These are phyloP conservation scores for Diachasma alloeum DNA, from an alignment of 1,140 invertebrate genomes.

Conservation along the genomic window DNA sequence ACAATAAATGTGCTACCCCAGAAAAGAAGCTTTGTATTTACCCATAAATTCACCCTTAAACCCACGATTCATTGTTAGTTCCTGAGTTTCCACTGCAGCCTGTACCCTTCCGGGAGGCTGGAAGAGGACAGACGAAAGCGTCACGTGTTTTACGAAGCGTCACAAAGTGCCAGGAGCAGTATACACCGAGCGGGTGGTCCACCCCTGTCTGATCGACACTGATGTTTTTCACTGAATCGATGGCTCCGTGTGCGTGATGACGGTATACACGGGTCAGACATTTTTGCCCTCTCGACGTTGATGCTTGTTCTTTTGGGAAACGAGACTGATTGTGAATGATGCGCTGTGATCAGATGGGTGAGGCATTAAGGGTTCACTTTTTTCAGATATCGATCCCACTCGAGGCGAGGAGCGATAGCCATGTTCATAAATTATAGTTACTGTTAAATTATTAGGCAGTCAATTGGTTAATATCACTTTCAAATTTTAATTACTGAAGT, in stretches of 20 bases:
- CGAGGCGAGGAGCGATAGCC: too few relatives aligned
- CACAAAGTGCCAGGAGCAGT: not conserved
- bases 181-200: not conserved
- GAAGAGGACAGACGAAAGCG: not conserved
- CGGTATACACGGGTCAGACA: not conserved
- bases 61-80: not conserved
- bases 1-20: not conserved
- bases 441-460: too few relatives aligned
- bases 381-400: too few relatives aligned
- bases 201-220: not conserved
- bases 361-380: too few relatives aligned
- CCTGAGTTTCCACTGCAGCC: not conserved
- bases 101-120: not conserved
- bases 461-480: too few relatives aligned
- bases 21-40: not conserved
- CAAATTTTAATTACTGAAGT: too few relatives aligned
- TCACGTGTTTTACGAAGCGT: not conserved
- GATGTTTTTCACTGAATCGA: not conserved
- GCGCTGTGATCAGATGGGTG: too few relatives aligned
- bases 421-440: too few relatives aligned
- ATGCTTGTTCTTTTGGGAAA: not conserved
- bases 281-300: not conserved
- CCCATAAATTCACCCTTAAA: not conserved
- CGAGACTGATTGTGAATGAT: not conserved
- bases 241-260: not conserved